These are phyloP conservation scores for Scytalopus superciliaris DNA, from an alignment of 2,113 vertebrate genomes.

Conservation along the genomic window DNA sequence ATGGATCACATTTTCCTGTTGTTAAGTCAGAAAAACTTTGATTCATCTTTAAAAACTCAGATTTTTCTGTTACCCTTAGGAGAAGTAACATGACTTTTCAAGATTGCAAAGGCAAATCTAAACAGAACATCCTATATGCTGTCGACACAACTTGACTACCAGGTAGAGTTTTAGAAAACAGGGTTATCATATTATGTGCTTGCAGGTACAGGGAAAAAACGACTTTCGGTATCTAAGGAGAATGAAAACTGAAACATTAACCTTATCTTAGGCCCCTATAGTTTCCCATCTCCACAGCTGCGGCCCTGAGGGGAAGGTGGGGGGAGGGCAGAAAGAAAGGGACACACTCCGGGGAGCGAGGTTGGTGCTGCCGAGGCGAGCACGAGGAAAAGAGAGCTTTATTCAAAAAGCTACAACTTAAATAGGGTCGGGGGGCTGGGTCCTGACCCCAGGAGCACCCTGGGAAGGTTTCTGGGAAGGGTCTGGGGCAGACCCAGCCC, in stretches of 20 bases:
- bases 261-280: neutral
- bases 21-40: neutral
- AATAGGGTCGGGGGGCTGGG: too few species aligned
- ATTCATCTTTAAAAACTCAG: neutral
- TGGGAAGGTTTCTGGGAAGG: too few species aligned
- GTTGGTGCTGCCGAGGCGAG: too few species aligned
- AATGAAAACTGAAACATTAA: neutral
- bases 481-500: too few species aligned
- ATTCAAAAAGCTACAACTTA: too few species aligned
- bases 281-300: neutral
- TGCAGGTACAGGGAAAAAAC: neutral
- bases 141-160: neutral
- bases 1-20: neutral
- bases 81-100: neutral
- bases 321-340: too few species aligned
- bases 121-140: neutral
- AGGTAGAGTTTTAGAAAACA: neutral
- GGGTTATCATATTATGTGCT: fast-evolving
- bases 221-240: neutral
- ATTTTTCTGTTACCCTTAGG: neutral
- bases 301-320: too few species aligned
- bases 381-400: too few species aligned
- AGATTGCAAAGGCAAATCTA: neutral
- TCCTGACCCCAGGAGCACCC: too few species aligned
- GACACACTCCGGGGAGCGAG: too few species aligned